These are phyloP conservation scores for Scaptomyza parva DNA, from an alignment of 2,888 invertebrate species.

Conservation along the genomic window DNA sequence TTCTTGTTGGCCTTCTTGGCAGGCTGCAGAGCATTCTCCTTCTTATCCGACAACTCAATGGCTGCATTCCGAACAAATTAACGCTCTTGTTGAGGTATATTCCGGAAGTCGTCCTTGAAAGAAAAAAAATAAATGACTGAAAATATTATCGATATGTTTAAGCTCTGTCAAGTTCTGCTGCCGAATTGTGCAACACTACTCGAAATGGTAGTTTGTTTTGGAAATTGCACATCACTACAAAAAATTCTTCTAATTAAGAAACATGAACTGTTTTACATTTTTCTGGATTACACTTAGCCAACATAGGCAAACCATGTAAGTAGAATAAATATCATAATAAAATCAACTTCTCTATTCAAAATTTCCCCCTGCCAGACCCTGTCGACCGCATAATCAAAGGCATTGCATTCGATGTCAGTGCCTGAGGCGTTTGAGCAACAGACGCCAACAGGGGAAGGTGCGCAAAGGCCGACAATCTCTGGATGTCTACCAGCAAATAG, in stretches of 20 bases:
- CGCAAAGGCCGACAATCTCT: not conserved
- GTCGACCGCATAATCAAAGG: slow-evolving; percentile 10
- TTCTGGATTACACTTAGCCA: slow-evolving; percentile 5
- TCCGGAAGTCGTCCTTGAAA: too few relatives aligned
- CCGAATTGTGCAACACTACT: too few relatives aligned
- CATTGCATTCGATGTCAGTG: slow-evolving; percentile 18
- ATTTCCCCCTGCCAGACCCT: slow-evolving; percentile 1
- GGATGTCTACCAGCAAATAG: slow-evolving; percentile 3
- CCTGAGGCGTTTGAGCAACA: not conserved
- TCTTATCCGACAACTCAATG: too few relatives aligned
- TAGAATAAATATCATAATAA: not conserved
- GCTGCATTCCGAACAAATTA: too few relatives aligned
- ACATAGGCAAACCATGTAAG: slow-evolving; percentile 1
- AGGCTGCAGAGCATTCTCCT: too few relatives aligned
- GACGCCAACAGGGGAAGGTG: not conserved
- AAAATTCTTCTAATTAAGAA: not conserved
- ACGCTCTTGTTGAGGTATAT: too few relatives aligned
- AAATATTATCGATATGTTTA: not conserved
- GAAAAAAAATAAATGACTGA: too few relatives aligned
- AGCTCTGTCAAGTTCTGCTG: too few relatives aligned
- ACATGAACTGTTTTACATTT: slow-evolving; percentile 4
- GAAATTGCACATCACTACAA: not conserved
- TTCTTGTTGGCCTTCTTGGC: too few relatives aligned
- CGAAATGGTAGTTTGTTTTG: not conserved
- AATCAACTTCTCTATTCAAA: not conserved